Evolutionary conservation across 1,140 invertebrate species (phyloP), one percentile per base, ranked within the genome.

Genomic region (Cryptotermes secundus): DNA sequence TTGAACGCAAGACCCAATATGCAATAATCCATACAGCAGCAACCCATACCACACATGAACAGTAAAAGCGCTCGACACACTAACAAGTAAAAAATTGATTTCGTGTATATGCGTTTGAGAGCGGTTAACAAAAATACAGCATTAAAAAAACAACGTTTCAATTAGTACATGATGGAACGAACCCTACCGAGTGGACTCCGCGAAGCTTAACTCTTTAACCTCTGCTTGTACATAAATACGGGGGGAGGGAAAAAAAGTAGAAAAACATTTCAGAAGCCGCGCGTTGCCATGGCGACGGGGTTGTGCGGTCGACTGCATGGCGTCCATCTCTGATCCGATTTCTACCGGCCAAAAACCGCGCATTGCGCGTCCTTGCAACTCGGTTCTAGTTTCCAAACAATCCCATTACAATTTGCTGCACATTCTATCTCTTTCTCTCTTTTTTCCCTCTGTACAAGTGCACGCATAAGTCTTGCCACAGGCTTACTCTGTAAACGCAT

Each of bases 191-290:
- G 59, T 72, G 59, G 59, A 31, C 59, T 72, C 59, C n/a, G 59
- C 59, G 59, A 10, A 72, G 59, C 59, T 72, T 72, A 72, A 65
- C 59, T 72, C n/a, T 72, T 72, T 72, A 72, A 72, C 59, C 59
- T 72, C 59, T 72, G 59, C 59, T 6, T 72, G 26, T n/a, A 72
- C 59, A 72, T 72, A n/a, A 72, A 72, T 31, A 72, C 59, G 59
- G 26, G 53, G 53, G 6, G 53, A 19, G 53, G 22, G 31, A 31
- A 31, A 72, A 72, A 72, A 31, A 72, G n/a, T 72, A 72, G 2
- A 31, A 72, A 72, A 72, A 72, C 59, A 72, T 72, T 72, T 72
- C n/a, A 72, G 59, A 72, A 72, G 59, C 59, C 59, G 59, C 59
- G 59, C 10, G 59, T 72, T 72, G 59, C n/a, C n/a, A 72, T 72